Evolutionary conservation across 2,797 vertebrate genomes (phyloP), one percentile per base, ranked within the genome.

Genomic region (Antrozous pallidus): DNA sequence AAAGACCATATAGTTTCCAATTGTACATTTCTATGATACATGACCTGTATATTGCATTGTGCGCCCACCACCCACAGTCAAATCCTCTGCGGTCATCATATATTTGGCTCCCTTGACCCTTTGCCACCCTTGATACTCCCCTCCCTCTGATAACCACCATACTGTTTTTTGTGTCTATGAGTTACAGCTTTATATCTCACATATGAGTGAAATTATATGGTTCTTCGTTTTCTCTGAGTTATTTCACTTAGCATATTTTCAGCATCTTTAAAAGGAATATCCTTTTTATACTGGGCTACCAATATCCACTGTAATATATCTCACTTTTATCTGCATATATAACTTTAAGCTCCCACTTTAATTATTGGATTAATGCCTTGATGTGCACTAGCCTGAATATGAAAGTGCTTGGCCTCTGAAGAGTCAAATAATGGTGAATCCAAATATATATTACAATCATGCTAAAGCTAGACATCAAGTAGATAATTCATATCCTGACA

Each of bases 361-460:
- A 86, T 80, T 80, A 49, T 22, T 67, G 2, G 36, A 89, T 61
- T 71, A 75, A 58, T 84, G 22, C 18, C 1, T 67, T 82, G 24
- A n/a, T 88, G 54, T 18, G 51, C 20, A 75, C 10, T 71, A 88
- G 45, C 61, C 51, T 84, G 67, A 94, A 90, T 65, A 86, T 63
- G 74, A 93, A 81, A 36, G 26, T 56, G 10, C 5, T 65, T 70
- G 67, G 24, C 33, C 58, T 95, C 83, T 93, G 61, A 96, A 45
- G 4, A 51, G 9, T 81, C 61, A 95, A 94, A 95, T 36, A 5
- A 93, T 31, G 71, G 85, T 56, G 13, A 97, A 95, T 86, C 33
- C 49, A 67, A 97, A 95, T 77, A 95, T 71, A 38, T 61, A 84
- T 70, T 49, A 92, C 93, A 90, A 91, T 87, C 40, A 86, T 88